Conservation (phyloP, 2,888 invertebrate genomes). For the Drosophila nr. medialis region DNA sequence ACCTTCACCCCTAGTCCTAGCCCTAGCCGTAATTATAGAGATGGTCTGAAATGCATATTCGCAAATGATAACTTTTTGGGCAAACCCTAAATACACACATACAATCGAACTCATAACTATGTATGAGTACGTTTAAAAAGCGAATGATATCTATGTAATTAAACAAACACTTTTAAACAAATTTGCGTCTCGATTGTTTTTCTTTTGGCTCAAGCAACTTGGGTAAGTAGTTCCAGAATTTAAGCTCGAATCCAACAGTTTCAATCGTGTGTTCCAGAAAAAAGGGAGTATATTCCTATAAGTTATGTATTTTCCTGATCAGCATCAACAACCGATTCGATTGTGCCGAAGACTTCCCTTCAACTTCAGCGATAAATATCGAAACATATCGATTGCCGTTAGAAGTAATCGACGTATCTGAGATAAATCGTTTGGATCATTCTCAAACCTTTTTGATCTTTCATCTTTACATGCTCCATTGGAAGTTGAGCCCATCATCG, state of each 20-base stretch:
- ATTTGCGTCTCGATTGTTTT: not conserved
- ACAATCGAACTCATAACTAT: constrained; percentile 27
- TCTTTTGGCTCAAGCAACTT: not conserved
- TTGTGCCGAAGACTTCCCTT: not conserved
- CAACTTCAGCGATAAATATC: not conserved
- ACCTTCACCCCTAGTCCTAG: constrained; percentile 5
- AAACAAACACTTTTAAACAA: constrained; percentile 64
- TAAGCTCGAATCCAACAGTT: not conserved
- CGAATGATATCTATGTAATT: constrained; percentile 63
- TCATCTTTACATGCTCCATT: too few relatives aligned
- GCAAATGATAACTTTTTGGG: constrained; percentile 28
- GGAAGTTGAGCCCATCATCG: too few relatives aligned
- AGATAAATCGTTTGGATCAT: too few relatives aligned
- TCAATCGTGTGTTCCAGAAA: too few relatives aligned
- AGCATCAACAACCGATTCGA: not conserved
- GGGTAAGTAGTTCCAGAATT: constrained; percentile 6
- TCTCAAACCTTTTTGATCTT: too few relatives aligned
- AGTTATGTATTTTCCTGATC: not conserved
- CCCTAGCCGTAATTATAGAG: constrained; percentile 53
- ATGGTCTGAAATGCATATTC: constrained; percentile 55
- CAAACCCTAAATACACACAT: constrained; percentile 18
- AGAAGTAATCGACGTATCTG: too few relatives aligned
- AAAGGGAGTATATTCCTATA: not conserved
- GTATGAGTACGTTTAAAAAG: constrained; percentile 51
- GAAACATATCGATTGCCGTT: not conserved